Evolutionary conservation across 2,113 vertebrate genomes (phyloP), one percentile per base, ranked within the genome.

Genomic region (Neotragus moschatus): DNA sequence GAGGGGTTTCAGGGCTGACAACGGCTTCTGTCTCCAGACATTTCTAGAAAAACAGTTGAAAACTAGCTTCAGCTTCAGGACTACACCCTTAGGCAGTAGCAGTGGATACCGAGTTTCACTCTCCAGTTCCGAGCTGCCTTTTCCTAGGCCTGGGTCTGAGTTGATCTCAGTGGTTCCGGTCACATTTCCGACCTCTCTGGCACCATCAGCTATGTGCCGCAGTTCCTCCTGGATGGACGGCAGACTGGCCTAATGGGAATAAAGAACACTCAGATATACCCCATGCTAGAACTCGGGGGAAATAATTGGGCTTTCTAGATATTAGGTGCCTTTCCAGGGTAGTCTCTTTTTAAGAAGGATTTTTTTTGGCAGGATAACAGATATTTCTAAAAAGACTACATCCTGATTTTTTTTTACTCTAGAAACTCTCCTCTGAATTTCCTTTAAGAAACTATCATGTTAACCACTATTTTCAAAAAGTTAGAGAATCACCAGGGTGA

Each of bases 191-290:
- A 10, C 2, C 36, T 97, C 98, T 81, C 81, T 85, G 66, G 97
- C 60, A 23, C 88, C 96, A 43, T 96, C 96, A 63, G 98, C 96
- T 33, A 98, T 11, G 25, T 84, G 98, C 94, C 89, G 99, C 93
- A 98, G 26, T 17, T 98, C 97, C 92, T 89, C 80, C 97, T 99
- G 99, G 97, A 99, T 99, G 97, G 98, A 98, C 2, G 98, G 98
- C 73, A 99, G 98, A 97, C 99, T 99, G 86, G 99, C 99, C 99
- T 99, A 93, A 45, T 97, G 73, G 90, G 80, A 90, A 86, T n/a
- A 1, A 96, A 96, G 90, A 89, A 90, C 33, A 79, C 45, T 45
- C 28, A 28, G 21, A 80, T 87, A 17, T 28, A 92, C 56, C 25
- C 53, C 13, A 14, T 19, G 80, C 82, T 39, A 88, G 23, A 73